A percentile compares a stretch with the other conserved stretches of the same genome.
Conservation (phyloP, 2,797 vertebrate genomes). For the Hypotaenidia okinawae region DNA sequence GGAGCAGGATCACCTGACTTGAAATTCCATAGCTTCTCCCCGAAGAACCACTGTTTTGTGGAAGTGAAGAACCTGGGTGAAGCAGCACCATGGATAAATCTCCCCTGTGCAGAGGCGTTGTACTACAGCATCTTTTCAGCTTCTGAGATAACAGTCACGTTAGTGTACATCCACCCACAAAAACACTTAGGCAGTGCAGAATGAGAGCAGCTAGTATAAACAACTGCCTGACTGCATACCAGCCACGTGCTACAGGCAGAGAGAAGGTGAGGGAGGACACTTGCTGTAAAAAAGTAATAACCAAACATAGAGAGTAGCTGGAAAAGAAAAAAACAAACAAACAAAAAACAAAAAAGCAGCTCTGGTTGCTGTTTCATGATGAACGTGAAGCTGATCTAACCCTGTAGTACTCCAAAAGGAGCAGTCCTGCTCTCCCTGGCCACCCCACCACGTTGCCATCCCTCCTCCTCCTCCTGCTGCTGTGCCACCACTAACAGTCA, state of each 20-base stretch:
- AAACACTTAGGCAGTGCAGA: not conserved
- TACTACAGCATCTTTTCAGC: not conserved
- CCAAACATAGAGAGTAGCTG: not conserved
- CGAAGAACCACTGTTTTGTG: not conserved
- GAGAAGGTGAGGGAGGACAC: not conserved
- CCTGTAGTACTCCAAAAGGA: not conserved
- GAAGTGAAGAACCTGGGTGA: not conserved
- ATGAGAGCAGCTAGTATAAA: not conserved
- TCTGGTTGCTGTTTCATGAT: not conserved
- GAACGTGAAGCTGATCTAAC: not conserved
- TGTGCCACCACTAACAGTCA: not conserved
- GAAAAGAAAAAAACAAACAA: rapidly evolving
- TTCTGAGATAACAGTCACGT: not conserved
- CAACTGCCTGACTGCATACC: not conserved
- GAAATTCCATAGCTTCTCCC: not conserved
- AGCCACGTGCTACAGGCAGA: not conserved
- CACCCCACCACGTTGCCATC: not conserved
- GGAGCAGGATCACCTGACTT: not conserved
- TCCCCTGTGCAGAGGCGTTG: not conserved
- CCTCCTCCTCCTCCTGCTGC: not conserved
- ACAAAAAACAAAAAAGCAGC: not conserved
- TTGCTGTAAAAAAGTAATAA: not conserved
- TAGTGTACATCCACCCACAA: not conserved
- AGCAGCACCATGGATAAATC: not conserved
- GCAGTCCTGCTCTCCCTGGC: not conserved